A percentile compares a stretch with the other conserved stretches of the same genome.
phyloP scores from a whole-genome alignment of 2,888 invertebrate genomes.

The Lochmaea crataegi region DNA sequence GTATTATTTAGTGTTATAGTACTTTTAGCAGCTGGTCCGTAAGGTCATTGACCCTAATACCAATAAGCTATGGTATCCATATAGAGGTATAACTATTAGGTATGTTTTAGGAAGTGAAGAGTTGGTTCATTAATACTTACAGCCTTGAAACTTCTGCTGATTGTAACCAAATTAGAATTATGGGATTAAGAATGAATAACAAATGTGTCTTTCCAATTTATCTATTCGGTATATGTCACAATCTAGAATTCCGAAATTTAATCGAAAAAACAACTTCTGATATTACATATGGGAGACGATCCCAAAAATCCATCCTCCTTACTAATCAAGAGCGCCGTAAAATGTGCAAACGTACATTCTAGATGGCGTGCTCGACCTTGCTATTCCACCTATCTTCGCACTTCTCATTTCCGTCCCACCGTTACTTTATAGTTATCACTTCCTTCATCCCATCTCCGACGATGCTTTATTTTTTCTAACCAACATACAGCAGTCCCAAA shows the following conservation, averaged over 20 bases:
- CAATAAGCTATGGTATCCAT: no score
- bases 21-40: no score
- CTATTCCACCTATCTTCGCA: slow-evolving; percentile 61
- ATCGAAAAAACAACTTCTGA: slow-evolving; percentile 14
- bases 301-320: slow-evolving; percentile 51
- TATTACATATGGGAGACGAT: slow-evolving; percentile 18
- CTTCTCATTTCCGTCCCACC: slow-evolving; percentile 63
- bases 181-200: no score
- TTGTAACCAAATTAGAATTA: no score
- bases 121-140: no score
- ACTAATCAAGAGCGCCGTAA: slow-evolving; percentile 56
- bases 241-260: slow-evolving; percentile 6
- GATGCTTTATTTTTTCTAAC: slow-evolving; percentile 38
- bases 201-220: no score
- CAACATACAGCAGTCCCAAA: slow-evolving; percentile 21
- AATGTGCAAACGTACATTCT: slow-evolving; percentile 59
- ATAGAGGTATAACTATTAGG: no score
- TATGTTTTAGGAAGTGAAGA: no score
- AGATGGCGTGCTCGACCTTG: slow-evolving; percentile 63
- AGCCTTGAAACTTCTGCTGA: no score
- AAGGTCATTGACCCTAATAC: no score
- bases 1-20: no score
- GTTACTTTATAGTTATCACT: slow-evolving; percentile 64
- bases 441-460: slow-evolving; percentile 56
- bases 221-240: no score